phyloP scores from a whole-genome alignment of 2,888 invertebrate species.

The Morpho achilles region DNA sequence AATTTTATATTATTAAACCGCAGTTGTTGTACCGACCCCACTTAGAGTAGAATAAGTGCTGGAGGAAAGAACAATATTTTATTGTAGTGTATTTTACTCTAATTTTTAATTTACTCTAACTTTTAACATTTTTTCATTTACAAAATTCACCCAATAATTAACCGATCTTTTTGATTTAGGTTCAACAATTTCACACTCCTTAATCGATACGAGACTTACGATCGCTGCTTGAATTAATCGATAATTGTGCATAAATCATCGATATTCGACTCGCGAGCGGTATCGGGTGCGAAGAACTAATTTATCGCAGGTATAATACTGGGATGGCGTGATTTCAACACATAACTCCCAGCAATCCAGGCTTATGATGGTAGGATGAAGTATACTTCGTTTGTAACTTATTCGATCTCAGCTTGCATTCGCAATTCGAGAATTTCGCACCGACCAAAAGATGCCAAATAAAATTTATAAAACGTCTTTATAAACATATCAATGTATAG shows the following conservation, averaged over 20 bases:
- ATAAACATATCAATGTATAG: no score
- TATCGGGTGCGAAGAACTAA: constrained; percentile 74
- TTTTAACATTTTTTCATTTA: neutral
- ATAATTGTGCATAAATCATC: constrained; percentile 79
- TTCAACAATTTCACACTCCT: constrained; percentile 51
- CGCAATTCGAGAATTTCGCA: constrained; percentile 17
- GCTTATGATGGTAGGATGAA: constrained; percentile 58
- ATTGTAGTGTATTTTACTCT: no score
- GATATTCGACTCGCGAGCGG: constrained; percentile 74
- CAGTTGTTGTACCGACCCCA: no score
- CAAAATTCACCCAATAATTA: constrained; percentile 1
- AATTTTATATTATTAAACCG: no score
- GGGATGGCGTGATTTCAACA: constrained; percentile 64
- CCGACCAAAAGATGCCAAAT: constrained; percentile 1
- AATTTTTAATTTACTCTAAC: no score
- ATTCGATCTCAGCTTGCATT: constrained; percentile 30
- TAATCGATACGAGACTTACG: constrained; percentile 74
- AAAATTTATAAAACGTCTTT: neutral
- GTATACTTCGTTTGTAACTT: constrained; percentile 43
- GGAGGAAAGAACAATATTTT: no score
- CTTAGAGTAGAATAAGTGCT: no score
- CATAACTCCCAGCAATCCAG: constrained; percentile 68
- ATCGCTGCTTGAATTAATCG: constrained; percentile 79
- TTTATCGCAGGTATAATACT: constrained; percentile 66
- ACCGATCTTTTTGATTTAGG: constrained; percentile 46